Percentiles rank a stretch among this genome's conserved stretches.
Evolutionary conservation across 1,140 invertebrate genomes (phyloP).

Genomic region (Drosophila nigrodunni): DNA sequence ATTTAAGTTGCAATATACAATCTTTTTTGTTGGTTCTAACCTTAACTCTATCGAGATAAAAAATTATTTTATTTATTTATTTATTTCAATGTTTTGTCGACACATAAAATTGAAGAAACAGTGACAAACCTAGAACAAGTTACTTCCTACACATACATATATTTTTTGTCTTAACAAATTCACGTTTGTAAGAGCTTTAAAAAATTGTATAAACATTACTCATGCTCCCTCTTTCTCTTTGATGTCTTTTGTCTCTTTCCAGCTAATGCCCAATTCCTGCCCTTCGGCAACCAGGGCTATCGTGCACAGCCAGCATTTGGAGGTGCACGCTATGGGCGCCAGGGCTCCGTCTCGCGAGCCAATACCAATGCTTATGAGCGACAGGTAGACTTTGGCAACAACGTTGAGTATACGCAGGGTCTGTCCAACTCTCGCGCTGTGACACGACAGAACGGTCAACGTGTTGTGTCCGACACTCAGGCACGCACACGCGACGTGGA

Average conservation of each 20-base stretch:
- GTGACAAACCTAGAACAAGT: too few relatives aligned
- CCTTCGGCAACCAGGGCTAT: constrained; percentile 10
- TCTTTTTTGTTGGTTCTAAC: too few relatives aligned
- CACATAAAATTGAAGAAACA: too few relatives aligned
- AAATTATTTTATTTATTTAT: too few relatives aligned
- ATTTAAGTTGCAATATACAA: too few relatives aligned
- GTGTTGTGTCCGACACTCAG: constrained; percentile 66
- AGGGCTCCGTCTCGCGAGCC: constrained; percentile 68
- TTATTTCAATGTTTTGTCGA: too few relatives aligned
- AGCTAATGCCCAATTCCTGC: constrained; percentile 46
- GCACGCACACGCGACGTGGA: constrained; percentile 64
- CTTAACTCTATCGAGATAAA: too few relatives aligned
- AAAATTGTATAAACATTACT: not conserved
- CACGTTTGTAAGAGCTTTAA: too few relatives aligned
- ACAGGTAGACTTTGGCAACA: constrained; percentile 71
- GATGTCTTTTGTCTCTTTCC: not conserved
- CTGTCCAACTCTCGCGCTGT: constrained; percentile 71
- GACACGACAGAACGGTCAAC: constrained; percentile 65
- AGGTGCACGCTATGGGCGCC: constrained; percentile 17
- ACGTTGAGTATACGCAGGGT: constrained; percentile 64
- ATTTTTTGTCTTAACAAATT: too few relatives aligned
- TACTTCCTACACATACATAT: too few relatives aligned
- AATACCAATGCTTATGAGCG: constrained; percentile 71
- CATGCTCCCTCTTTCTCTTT: not conserved
- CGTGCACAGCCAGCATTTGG: constrained; percentile 10